Conservation (phyloP, 64 coral and sea anemone genomes). For the Montipora capricornis region DNA sequence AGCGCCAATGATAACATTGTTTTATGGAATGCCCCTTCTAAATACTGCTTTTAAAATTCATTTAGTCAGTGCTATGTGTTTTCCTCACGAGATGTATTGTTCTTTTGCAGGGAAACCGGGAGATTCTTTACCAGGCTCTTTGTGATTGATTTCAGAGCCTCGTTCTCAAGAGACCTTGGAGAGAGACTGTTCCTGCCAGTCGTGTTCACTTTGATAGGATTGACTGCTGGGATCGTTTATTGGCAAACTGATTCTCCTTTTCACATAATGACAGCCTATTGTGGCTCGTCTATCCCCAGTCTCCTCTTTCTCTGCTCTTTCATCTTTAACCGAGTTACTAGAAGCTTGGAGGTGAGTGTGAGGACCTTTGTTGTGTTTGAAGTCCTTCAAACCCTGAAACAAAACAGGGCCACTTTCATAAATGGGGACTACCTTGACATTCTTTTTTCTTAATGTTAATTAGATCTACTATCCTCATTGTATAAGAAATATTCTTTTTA, state of each 20-base stretch:
- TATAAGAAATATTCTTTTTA: too few relatives aligned
- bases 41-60: neutral
- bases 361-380: neutral
- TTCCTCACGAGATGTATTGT: neutral
- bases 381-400: too few relatives aligned
- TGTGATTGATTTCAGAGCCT: conserved; percentile 39
- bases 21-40: too few relatives aligned
- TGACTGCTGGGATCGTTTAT: conserved; percentile 34
- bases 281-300: conserved; percentile 43
- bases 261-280: neutral
- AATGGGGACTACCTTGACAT: too few relatives aligned
- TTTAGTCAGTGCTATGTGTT: neutral
- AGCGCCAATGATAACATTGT: too few relatives aligned
- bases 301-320: conserved; percentile 17
- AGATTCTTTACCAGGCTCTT: conserved; percentile 21
- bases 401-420: too few relatives aligned
- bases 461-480: too few relatives aligned
- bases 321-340: neutral
- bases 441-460: too few relatives aligned
- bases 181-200: neutral
- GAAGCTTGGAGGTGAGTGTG: neutral
- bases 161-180: neutral
- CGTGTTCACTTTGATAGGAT: conserved; percentile 19
- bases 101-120: neutral
- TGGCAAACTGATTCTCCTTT: conserved; percentile 14